Percentiles rank a stretch among this genome's conserved stretches.
These are phyloP conservation scores for Mechanitis messenoides DNA, from an alignment of 2,888 invertebrate species.

Conservation along the genomic window DNA sequence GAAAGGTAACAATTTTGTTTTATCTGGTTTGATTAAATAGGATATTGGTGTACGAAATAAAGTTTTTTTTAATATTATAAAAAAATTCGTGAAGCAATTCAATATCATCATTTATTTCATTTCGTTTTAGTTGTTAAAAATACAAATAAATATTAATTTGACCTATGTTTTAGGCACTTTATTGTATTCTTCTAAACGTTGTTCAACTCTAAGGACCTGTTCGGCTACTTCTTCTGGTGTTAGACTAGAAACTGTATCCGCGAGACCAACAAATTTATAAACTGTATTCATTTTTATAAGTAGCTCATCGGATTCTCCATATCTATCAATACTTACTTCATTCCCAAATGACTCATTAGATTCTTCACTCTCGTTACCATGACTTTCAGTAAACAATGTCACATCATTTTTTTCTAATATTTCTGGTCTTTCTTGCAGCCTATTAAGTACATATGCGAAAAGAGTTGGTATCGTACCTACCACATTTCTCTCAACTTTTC, in stretches of 20 bases:
- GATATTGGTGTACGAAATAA: too few relatives aligned
- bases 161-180: not conserved
- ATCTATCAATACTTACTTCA: not conserved
- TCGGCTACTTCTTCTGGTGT: slow-evolving; percentile 21
- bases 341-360: not conserved
- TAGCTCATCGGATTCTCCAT: not conserved
- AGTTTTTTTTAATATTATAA: too few relatives aligned
- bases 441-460: slow-evolving; percentile 47
- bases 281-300: not conserved
- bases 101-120: too few relatives aligned
- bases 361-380: not conserved
- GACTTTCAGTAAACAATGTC: slow-evolving; percentile 33
- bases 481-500: slow-evolving; percentile 32
- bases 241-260: slow-evolving; percentile 7
- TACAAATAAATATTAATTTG: too few relatives aligned
- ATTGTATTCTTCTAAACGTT: slow-evolving; percentile 18
- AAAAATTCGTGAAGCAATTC: too few relatives aligned
- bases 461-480: slow-evolving; percentile 48
- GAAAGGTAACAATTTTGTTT: too few relatives aligned
- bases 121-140: too few relatives aligned
- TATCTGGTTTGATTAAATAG: too few relatives aligned
- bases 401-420: slow-evolving; percentile 47
- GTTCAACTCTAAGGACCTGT: slow-evolving; percentile 19
- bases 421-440: slow-evolving; percentile 46
- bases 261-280: not conserved